Evolutionary conservation across 2,797 vertebrate genomes (phyloP).

Genomic region (Pseudotriccus pelzelni): DNA sequence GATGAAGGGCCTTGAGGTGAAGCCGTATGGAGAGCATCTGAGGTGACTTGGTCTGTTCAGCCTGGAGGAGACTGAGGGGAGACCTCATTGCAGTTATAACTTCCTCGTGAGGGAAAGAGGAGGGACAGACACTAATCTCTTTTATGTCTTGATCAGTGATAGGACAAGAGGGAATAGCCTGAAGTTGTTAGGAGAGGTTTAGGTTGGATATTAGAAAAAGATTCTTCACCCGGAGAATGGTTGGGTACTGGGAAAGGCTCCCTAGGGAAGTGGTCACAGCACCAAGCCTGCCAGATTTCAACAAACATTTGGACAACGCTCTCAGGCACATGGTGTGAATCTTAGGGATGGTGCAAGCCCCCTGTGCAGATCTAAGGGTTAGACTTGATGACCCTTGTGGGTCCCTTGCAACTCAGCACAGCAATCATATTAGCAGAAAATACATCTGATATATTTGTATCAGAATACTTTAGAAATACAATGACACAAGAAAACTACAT

Average conservation of each 20-base stretch:
- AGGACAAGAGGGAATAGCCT: not conserved
- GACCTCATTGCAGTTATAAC: not conserved
- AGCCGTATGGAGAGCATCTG: not conserved
- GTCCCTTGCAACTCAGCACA: not conserved
- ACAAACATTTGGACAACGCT: not conserved
- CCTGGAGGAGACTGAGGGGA: not conserved
- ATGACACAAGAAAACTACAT: not conserved
- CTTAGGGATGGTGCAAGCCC: not conserved
- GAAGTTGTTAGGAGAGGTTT: not conserved
- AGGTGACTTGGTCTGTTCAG: not conserved
- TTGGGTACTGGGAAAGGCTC: not conserved
- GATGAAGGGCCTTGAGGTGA: not conserved
- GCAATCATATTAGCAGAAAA: not conserved
- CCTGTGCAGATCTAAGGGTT: not conserved
- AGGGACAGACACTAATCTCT: not conserved
- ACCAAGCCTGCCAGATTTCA: not conserved
- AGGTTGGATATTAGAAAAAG: not conserved
- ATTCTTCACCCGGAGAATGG: not conserved
- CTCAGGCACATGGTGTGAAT: not conserved
- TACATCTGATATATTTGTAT: not conserved
- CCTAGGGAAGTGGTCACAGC: not conserved
- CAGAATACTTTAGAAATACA: not conserved
- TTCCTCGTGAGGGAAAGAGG: not conserved
- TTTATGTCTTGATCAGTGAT: not conserved
- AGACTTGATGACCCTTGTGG: not conserved